A percentile compares a stretch with the other conserved stretches of the same genome.
Evolutionary conservation across 2,888 invertebrate genomes (phyloP).

Genomic region (Allygus modestus): DNA sequence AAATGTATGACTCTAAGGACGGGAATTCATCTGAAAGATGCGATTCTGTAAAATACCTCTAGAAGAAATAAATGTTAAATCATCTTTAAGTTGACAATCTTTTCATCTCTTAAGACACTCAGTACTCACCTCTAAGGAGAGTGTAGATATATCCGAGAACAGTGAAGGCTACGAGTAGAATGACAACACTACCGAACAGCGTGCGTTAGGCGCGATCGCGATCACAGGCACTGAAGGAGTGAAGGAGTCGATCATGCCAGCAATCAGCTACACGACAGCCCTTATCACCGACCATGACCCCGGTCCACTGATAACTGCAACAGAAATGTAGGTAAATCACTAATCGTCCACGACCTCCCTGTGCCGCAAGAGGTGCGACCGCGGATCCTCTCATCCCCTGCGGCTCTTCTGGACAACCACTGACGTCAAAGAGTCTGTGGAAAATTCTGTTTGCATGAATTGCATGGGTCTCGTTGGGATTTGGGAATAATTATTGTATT

Average conservation of each 20-base stretch:
- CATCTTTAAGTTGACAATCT: background rate
- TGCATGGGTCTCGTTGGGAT: too few species aligned
- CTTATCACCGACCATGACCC: slow-evolving; percentile 12
- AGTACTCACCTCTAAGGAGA: slow-evolving; percentile 19
- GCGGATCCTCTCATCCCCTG: too few species aligned
- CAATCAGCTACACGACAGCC: background rate
- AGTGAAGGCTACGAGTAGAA: background rate
- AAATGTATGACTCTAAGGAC: too few species aligned
- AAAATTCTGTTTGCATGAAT: too few species aligned
- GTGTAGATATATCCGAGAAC: slow-evolving; percentile 10
- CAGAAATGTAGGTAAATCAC: slow-evolving; percentile 4
- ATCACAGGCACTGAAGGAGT: slow-evolving; percentile 7
- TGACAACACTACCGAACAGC: slow-evolving; percentile 15
- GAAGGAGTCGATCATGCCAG: background rate
- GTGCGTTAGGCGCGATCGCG: background rate
- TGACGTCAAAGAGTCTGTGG: too few species aligned
- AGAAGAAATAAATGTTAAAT: too few species aligned
- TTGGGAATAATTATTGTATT: too few species aligned
- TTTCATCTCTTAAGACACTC: too few species aligned
- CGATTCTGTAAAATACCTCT: too few species aligned
- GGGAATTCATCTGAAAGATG: too few species aligned
- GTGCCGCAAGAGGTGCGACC: too few species aligned
- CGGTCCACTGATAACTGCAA: background rate
- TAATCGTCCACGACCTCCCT: background rate
- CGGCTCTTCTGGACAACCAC: too few species aligned